A percentile compares a stretch with the other conserved stretches of the same genome.
phyloP scores from a whole-genome alignment of 2,888 invertebrate genomes.

The Dilophus febrilis region DNA sequence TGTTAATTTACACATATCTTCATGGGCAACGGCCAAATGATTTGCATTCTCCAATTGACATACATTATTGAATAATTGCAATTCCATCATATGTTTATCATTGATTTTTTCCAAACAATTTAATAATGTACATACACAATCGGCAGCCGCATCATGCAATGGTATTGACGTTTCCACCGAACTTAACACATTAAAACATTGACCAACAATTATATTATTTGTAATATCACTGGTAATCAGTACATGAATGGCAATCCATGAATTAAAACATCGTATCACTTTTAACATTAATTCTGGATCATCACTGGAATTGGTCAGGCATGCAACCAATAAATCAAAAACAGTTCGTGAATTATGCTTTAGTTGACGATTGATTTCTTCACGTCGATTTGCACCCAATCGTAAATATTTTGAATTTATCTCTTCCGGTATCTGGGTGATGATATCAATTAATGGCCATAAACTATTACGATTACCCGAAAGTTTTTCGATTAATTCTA shows the following conservation, averaged over 20 bases:
- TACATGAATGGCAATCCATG: conserved; percentile 77
- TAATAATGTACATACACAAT: conserved; percentile 73
- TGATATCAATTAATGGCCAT: conserved; percentile 76
- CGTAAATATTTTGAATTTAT: conserved; percentile 62
- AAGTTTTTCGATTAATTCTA: conserved; percentile 66
- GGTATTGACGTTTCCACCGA: conserved; percentile 41
- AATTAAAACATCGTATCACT: conserved; percentile 71
- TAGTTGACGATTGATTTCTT: conserved; percentile 67
- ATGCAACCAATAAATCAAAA: conserved; percentile 61
- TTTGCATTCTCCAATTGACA: conserved; percentile 68
- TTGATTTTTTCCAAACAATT: conserved; percentile 65
- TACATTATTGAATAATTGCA: conserved; percentile 66
- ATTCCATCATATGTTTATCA: conserved; percentile 54
- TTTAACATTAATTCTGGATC: conserved; percentile 52
- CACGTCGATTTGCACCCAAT: conserved; percentile 80
- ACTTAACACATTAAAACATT: conserved; percentile 51
- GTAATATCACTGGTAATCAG: conserved; percentile 58
- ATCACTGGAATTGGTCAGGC: conserved; percentile 42
- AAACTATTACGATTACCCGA: conserved; percentile 44
- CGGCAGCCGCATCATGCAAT: conserved; percentile 79
- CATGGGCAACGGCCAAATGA: conserved; percentile 78
- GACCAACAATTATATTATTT: conserved; percentile 53
- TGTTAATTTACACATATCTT: conserved; percentile 84
- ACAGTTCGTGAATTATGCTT: conserved; percentile 58
- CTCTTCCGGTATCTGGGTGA: conserved; percentile 93